phyloP scores from a whole-genome alignment of 2,113 vertebrate genomes.

The Prunella fulvescens region DNA sequence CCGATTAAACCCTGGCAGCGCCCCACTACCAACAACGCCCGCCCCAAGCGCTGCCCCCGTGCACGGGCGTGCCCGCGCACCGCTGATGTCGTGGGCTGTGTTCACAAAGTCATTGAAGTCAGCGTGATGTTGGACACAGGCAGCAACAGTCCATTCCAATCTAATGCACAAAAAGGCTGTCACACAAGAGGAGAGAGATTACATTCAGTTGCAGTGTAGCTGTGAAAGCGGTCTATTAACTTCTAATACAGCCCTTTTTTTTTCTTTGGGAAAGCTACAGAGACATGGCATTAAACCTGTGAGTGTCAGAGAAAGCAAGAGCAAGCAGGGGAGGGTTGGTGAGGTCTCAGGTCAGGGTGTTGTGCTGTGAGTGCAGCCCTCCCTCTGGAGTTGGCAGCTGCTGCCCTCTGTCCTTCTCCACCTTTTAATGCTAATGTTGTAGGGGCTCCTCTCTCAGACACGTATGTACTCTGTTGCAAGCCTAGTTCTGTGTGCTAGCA shows the following conservation, averaged over 20 bases:
- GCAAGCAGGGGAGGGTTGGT: background rate
- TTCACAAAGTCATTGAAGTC: constrained; percentile 17
- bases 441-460: background rate
- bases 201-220: background rate
- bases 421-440: background rate
- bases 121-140: background rate
- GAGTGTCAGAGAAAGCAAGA: background rate
- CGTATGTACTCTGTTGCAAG: fast-evolving
- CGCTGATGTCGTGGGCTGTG: background rate
- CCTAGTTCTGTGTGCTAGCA: background rate
- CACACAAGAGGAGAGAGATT: constrained; percentile 38
- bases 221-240: constrained; percentile 34
- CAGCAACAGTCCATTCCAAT: background rate
- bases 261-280: background rate
- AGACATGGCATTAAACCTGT: background rate
- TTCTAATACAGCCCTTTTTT: constrained; percentile 8
- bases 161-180: background rate
- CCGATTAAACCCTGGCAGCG: constrained; percentile 32
- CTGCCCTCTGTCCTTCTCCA: background rate
- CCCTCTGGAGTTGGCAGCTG: background rate
- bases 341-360: background rate
- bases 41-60: background rate
- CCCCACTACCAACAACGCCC: background rate
- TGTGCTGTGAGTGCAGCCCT: background rate
- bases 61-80: background rate